Evolutionary conservation across 2,888 invertebrate genomes (phyloP), one percentile per base, ranked within the genome.

Genomic region (Drosophila prolongata): DNA sequence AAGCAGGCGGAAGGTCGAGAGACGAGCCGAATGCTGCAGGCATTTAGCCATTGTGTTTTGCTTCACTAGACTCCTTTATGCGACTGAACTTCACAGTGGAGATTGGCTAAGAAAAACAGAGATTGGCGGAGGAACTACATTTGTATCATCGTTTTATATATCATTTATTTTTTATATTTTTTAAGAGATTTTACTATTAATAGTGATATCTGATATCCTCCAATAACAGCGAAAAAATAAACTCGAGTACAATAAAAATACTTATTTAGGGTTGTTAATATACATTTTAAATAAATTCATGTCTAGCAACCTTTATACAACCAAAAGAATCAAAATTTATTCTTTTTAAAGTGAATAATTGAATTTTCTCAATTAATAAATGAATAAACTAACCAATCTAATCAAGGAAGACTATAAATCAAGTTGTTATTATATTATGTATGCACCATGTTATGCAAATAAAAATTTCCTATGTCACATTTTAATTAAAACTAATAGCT

Each of bases 21-120:
- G 40, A 50, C 43, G 37, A 49, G 9, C 59, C 46, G 47, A 70
- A 44, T 61, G 80, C 69, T 70, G 46, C 61, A 70, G 78, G 78
- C 75, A 70, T 55, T 67, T 73, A 54, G 38, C 53, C 64, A 38
- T 61, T 59, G 49, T 42, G 13, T 57, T 50, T 37, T 46, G 66
- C 54, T 65, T 65, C 74, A 73, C 58, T 35, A 72, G 46, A 19
- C 46, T 37, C 30, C 53, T 9, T 49, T 37, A 43, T 64, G 62
- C 19, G 52, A 61, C 47, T 53, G 27, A 44, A 38, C 46, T 30
- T 37, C 11, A 67, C 69, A 68, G 66, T 67, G 16, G n/a, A 47
- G 8, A 55, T 49, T 24, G 14, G 40, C 9, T 53, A 47, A 6
- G 11, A 13, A 30, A 24, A 24, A 6, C n/a, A 27, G 0, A 40